These are phyloP conservation scores for Onthophagus sagittarius DNA, from an alignment of 2,888 invertebrate genomes.

Conservation along the genomic window DNA sequence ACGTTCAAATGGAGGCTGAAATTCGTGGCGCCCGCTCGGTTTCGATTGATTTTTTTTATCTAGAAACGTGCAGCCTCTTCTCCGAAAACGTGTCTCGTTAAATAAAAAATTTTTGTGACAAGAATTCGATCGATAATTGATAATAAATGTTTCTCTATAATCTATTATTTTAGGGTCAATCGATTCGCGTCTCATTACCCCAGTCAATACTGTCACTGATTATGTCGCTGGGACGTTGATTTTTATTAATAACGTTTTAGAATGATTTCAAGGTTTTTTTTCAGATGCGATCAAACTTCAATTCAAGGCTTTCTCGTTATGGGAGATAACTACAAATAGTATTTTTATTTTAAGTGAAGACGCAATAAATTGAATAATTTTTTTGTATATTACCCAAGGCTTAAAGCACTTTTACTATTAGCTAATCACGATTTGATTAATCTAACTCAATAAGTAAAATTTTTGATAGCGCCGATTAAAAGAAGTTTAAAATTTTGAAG, in stretches of 20 bases:
- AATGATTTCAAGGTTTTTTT: background rate
- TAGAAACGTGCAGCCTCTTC: constrained; percentile 5
- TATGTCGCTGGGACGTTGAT: background rate
- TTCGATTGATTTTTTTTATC: constrained; percentile 2
- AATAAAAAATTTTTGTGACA: background rate
- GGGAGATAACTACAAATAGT: background rate
- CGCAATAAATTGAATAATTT: no score
- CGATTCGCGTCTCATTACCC: background rate
- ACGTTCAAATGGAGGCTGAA: background rate
- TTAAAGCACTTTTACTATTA: background rate
- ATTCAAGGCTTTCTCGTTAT: background rate
- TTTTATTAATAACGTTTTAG: background rate
- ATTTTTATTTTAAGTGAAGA: no score
- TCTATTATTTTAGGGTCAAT: background rate
- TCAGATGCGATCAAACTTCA: background rate
- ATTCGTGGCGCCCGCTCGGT: background rate
- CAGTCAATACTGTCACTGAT: background rate
- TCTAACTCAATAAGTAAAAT: no score
- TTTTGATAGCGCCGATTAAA: no score
- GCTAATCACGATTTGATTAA: background rate
- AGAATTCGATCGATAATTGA: background rate
- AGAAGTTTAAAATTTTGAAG: no score
- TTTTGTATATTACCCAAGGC: background rate
- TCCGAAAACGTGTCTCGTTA: background rate
- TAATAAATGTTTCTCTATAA: background rate